These are phyloP conservation scores for Cotesia vestalis DNA, from an alignment of 1,140 invertebrate genomes.

Conservation along the genomic window DNA sequence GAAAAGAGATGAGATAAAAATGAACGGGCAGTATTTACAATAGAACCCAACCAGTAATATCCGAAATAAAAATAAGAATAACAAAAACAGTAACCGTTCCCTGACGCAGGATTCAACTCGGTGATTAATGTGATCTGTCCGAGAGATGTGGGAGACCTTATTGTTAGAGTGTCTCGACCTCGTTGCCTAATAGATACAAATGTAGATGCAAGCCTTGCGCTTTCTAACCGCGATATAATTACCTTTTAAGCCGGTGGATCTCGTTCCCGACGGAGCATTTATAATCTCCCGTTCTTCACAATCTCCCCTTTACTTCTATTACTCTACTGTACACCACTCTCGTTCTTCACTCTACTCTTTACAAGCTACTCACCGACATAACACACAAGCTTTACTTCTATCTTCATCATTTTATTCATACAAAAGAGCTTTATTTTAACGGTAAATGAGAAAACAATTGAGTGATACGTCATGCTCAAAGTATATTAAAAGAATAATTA, in stretches of 20 bases:
- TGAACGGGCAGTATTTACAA: not conserved
- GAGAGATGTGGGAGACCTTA: conserved; percentile 39
- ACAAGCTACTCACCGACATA: too few species aligned
- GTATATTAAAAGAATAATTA: not conserved
- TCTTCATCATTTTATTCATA: conserved; percentile 11
- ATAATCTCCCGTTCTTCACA: conserved; percentile 18
- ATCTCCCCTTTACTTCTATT: not conserved
- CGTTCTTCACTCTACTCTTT: too few species aligned
- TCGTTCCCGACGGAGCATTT: conserved; percentile 22
- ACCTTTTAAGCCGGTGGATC: conserved; percentile 38
- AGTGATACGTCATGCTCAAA: not conserved
- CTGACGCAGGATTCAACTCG: conserved; percentile 2
- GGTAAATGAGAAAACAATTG: conserved; percentile 16
- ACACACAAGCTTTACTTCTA: not conserved
- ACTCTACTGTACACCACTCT: too few species aligned
- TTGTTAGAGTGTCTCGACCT: conserved; percentile 41
- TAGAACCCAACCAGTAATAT: not conserved
- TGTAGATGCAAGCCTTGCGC: conserved; percentile 42
- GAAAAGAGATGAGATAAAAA: not conserved
- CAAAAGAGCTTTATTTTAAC: conserved; percentile 14
- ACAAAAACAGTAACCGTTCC: conserved; percentile 3
- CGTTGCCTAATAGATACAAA: conserved; percentile 53
- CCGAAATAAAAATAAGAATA: not conserved
- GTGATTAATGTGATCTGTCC: conserved; percentile 38
- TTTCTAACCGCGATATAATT: conserved; percentile 44